Evolutionary conservation across 2,113 vertebrate species (phyloP), one percentile per base, ranked within the genome.

Genomic region (Eudyptes chrysolophus): DNA sequence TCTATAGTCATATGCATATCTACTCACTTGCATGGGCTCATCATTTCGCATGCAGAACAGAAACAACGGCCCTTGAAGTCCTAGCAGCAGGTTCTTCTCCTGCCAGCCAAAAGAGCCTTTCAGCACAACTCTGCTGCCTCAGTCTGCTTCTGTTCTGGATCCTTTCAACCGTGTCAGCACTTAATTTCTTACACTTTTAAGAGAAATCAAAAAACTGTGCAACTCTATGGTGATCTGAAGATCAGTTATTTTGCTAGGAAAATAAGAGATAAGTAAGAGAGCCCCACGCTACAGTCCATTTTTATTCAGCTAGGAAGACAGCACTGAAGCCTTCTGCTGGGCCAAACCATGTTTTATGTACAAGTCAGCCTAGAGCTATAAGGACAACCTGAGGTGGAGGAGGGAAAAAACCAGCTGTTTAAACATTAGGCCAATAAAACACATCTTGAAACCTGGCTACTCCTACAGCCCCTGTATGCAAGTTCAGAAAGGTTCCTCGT

Each of bases 231-330:
- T 54, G 60, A 87, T 30, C 79, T 65, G 44, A 36, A 52, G 34
- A 29, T 85, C 22, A 40, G 27, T 52, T 90, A n/a, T 61, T 61
- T 74, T 44, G 42, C 46, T 7, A 70, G 29, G 40, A 91, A 84
- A 65, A 19, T 6, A 64, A 64, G 15, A 55, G n/a, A 17, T 2
- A 51, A 60, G 7, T 27, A 36, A 84, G 52, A 54, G 4, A 36
- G 5, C 6, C 18, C 11, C 26, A 19, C 3, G 0, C 2, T 40
- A 27, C 7, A 72, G 6, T 3, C 42, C 9, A 27, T 42, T 72
- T 87, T 49, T 57, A 57, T 58, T 72, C 40, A 38, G 7, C 38
- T 12, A 32, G 4, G 44, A 74, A 75, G n/a, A 84, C 36, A 58
- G 22, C 48, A 21, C 36, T 40, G 52, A 86, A 62, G 11, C 32